Conservation (phyloP, 2,113 vertebrate species). For the Nymphicus hollandicus region DNA sequence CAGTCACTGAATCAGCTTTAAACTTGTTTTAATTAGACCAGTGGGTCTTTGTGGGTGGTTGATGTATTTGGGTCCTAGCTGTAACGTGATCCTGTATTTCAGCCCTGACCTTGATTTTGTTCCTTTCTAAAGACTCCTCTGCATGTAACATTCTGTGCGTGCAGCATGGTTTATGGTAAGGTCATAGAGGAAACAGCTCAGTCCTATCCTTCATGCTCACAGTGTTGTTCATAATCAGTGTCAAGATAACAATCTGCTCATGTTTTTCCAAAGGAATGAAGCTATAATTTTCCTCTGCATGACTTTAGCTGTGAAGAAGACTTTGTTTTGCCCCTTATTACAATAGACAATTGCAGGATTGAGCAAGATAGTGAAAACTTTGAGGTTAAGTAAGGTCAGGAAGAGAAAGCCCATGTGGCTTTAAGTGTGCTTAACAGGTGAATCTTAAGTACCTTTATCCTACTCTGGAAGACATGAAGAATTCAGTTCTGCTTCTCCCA, state of each 20-base stretch:
- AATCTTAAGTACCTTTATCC: background rate
- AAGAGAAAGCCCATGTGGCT: background rate
- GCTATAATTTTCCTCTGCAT: conserved; percentile 1
- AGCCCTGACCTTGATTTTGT: background rate
- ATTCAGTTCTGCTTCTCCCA: background rate
- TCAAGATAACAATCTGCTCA: conserved; percentile 31
- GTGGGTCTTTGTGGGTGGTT: background rate
- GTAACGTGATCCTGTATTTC: background rate
- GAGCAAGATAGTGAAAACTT: conserved; percentile 32
- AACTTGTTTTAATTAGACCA: background rate
- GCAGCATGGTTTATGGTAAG: background rate
- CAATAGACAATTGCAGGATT: background rate
- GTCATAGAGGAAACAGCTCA: background rate
- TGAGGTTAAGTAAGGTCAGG: conserved; percentile 10
- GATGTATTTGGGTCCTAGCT: background rate
- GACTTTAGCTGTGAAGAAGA: conserved; percentile 8
- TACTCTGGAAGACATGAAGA: background rate
- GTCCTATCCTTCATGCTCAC: background rate
- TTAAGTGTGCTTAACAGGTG: conserved; percentile 2
- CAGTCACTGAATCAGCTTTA: background rate
- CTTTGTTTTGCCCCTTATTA: conserved; percentile 23
- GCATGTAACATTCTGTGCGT: background rate
- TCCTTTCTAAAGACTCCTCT: background rate
- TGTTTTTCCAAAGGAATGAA: conserved; percentile 32
- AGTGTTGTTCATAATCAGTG: background rate